Base-by-base conservation (phyloP, 1,140 invertebrate genomes). In the Armadillidium nasatum region DNA sequence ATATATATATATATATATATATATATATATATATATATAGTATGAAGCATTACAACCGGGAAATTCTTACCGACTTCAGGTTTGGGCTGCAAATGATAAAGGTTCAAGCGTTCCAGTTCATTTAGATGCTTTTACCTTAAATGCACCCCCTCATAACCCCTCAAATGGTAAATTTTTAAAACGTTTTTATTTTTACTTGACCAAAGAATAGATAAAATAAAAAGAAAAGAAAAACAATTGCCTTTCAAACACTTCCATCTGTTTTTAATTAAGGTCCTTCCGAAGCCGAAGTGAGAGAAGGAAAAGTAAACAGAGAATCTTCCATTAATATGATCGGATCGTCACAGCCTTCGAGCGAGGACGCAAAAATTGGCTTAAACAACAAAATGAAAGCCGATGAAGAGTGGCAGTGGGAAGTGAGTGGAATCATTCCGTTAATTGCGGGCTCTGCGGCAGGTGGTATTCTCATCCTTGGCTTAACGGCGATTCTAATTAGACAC, bases 351-450 rank as follows among this genome's bases (percentile, higher is more conserved):
- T 60, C 50, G 19, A 60, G 19, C 7, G 50, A 60, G 19, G 50
- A 60, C 19, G 50, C 50, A 60, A 60, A 60, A 19, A 60, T 15
- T 2, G 50, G 11, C 19, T 60, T 60, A 60, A 60, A 19, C 50
- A 60, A 60, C 19, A 60, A 60, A 60, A 60, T 60, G 50, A 60
- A 60, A 19, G 50, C 50, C 2, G 19, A 13, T 60, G 19, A 60
- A 60, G 50, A 13, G 11, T 60, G 50, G 50, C 11, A 60, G 7
- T 60, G 50, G 50, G 50, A 60, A 60, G 50, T 60, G 19, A 15
- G 11, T 19, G 50, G 50, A 60, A 60, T 60, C 50, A 60, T 60
- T 60, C 50, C 50, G 50, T 19, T 60, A 60, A 60, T 60, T 60
- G 50, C 50, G 1, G 50, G 50, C 11, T 1, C 50, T 13, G 50